phyloP scores from a whole-genome alignment of 2,888 invertebrate genomes.

The Erannis defoliaria region DNA sequence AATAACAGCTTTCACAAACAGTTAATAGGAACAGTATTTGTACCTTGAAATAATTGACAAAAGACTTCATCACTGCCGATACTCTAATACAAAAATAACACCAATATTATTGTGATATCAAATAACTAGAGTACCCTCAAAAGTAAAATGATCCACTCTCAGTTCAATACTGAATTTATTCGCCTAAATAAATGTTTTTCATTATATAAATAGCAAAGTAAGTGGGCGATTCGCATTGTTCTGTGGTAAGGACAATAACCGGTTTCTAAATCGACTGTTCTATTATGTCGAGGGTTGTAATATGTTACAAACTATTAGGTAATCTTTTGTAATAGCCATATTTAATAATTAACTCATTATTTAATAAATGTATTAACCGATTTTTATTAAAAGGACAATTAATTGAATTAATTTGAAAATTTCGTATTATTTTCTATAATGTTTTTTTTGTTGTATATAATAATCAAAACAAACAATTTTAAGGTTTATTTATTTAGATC shows the following conservation, averaged over 20 bases:
- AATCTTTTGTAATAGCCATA: background rate
- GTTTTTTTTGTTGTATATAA: too few relatives aligned
- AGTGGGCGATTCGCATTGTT: slow-evolving; percentile 1
- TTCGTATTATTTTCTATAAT: too few relatives aligned
- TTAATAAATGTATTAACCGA: too few relatives aligned
- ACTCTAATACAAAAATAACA: background rate
- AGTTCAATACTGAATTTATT: background rate
- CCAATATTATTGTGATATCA: slow-evolving; percentile 5
- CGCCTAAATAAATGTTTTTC: slow-evolving; percentile 8
- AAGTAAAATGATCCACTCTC: slow-evolving; percentile 2
- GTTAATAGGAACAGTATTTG: too few relatives aligned
- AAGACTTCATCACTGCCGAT: too few relatives aligned
- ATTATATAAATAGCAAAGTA: slow-evolving; percentile 5
- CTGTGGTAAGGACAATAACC: background rate
- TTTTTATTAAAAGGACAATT: too few relatives aligned
- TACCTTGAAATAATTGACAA: too few relatives aligned
- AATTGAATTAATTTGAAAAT: too few relatives aligned
- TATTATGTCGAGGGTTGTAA: background rate
- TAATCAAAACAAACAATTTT: too few relatives aligned
- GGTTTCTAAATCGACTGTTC: background rate
- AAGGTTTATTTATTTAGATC: too few relatives aligned
- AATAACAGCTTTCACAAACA: too few relatives aligned
- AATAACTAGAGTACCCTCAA: slow-evolving; percentile 4
- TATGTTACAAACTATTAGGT: background rate
- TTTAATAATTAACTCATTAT: too few relatives aligned